Evolutionary conservation across 53 echinoderm and acorn worm species (phyloP), one percentile per base, ranked within the genome.

Genomic region (Astropecten irregularis): DNA sequence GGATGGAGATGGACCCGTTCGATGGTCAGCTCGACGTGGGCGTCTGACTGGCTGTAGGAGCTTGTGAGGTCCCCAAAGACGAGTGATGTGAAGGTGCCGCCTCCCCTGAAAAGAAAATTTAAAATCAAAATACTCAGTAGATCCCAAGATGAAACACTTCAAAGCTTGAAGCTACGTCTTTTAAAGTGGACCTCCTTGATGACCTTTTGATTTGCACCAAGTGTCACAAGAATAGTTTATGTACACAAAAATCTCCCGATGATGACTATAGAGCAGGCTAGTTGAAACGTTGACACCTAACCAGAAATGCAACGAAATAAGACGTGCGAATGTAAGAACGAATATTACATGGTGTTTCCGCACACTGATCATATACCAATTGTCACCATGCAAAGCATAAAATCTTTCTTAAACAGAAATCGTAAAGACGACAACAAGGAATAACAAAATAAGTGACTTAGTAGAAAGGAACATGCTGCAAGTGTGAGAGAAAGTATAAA

Each of bases 1-100:
- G 93, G 93, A 34, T 95, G 95, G 9, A 71, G 40, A 31, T 34
- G 46, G 34, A 76, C 68, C 14, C 49, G 64, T 23, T 27, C 55
- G 27, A 95, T 68, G 4, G 59, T 13, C 3, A 68, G 44, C 15
- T 81, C 83, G 44, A 79, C 20, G 34, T 48, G 61, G 61, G 46
- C 63, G 46, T 13, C 22, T 28, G 62, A 79, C 57, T 60, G 79
- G 62, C 62, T 62, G 62, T 79, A 62, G 62, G 79, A 47, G 14
- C 62, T 79, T 32, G 60, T 79, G 62, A 79, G 28, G 79, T 60
- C 62, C 32, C 79, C 79, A n/a, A 79, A 79, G 19, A 79, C 49
- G 0, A 79, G 9, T 10, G 79, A 79, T 0, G 9, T 20, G n/a
- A 79, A 61, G 2, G 62, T 10, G 16, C 61, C 79, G 6, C 61